Conservation (phyloP, 2,888 invertebrate species). For the Cephalotes varians region DNA sequence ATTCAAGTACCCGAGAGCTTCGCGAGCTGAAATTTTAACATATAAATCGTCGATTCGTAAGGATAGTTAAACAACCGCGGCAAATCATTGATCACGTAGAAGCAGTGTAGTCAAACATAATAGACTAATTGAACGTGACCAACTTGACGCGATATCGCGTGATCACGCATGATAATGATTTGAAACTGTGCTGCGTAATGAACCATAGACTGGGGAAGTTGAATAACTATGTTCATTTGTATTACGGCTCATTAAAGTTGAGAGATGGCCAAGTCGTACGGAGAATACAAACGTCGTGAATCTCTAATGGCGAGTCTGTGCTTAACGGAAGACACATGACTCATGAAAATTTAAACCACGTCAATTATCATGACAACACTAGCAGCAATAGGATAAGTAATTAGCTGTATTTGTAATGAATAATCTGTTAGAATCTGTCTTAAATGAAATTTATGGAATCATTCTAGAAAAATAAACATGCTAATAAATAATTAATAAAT, state of each 20-base stretch:
- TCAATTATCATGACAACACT: not conserved
- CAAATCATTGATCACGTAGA: not conserved
- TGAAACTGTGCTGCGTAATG: not conserved
- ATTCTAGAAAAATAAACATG: not conserved
- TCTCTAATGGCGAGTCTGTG: not conserved
- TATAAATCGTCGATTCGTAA: not conserved
- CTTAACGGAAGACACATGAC: not conserved
- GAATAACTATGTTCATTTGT: slow-evolving; percentile 6
- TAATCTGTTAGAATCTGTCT: not conserved
- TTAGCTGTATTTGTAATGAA: not conserved
- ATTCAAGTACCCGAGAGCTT: not conserved
- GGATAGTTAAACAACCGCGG: no score
- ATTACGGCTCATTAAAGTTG: slow-evolving; percentile 28
- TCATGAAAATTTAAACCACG: not conserved
- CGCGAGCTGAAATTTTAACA: not conserved
- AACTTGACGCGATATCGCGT: not conserved
- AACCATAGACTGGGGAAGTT: not conserved
- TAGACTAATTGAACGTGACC: slow-evolving; percentile 7
- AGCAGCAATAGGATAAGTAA: not conserved
- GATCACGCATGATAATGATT: slow-evolving; percentile 14
- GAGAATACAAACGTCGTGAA: not conserved
- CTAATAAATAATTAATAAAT: not conserved
- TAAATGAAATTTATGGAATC: not conserved
- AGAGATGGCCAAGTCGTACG: not conserved
- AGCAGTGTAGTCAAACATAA: not conserved